A percentile compares a stretch with the other conserved stretches of the same genome.
phyloP scores from a whole-genome alignment of 2,797 vertebrate species.

The Argyrosomus regius region DNA sequence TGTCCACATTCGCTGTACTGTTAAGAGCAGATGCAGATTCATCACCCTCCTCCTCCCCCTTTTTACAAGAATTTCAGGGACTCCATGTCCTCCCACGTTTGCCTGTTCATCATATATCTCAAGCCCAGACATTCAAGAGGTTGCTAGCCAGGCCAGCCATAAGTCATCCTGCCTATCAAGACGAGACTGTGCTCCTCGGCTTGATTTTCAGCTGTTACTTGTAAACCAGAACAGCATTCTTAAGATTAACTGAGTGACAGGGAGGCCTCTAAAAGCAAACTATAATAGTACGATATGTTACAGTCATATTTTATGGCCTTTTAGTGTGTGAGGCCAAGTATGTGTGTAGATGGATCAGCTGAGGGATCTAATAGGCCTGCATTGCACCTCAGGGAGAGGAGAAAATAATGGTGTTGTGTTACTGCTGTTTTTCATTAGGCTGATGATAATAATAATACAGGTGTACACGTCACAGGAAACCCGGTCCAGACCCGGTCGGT shows the following conservation, averaged over 20 bases:
- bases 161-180: conserved; percentile 77
- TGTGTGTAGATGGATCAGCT: conserved; percentile 60
- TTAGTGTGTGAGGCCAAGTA: conserved; percentile 53
- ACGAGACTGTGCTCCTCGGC: conserved; percentile 39
- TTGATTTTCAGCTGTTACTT: conserved; percentile 73
- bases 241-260: conserved; percentile 76
- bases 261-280: conserved; percentile 76
- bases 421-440: conserved; percentile 73
- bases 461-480: conserved; percentile 50
- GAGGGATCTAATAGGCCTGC: conserved; percentile 60
- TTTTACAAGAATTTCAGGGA: conserved; percentile 72
- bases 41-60: conserved; percentile 45
- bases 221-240: conserved; percentile 75
- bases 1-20: conserved; percentile 59
- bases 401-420: conserved; percentile 70
- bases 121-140: conserved; percentile 70
- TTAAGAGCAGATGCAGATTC: conserved; percentile 74
- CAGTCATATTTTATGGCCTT: conserved; percentile 76
- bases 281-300: conserved; percentile 72
- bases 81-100: conserved; percentile 75
- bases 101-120: conserved; percentile 76
- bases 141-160: conserved; percentile 71
- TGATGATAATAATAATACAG: conserved; percentile 62
- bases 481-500: conserved; percentile 47
- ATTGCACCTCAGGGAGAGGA: conserved; percentile 63